Evolutionary conservation across 2,113 vertebrate genomes (phyloP), one percentile per base, ranked within the genome.

Genomic region (Pseudorhombus dupliciocellatus): DNA sequence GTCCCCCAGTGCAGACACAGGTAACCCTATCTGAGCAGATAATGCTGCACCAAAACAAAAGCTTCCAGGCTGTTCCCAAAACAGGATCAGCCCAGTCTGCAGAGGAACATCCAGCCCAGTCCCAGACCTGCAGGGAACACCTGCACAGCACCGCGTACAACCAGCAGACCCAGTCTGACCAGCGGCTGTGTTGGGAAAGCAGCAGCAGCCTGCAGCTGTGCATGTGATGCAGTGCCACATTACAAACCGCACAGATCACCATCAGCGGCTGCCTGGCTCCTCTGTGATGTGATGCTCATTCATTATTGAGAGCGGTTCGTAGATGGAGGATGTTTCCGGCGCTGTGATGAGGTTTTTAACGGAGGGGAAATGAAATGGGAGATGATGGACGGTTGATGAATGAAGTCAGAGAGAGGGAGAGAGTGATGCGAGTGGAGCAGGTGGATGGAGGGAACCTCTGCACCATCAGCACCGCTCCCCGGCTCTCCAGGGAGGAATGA

Each of bases 111-210:
- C 1, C 52, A 21, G 28, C 18, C n/a, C 4, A 15, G 20, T 37
- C 62, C 4, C 50, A 60, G 14, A 61, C 58, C n/a, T 71, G 66
- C 44, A 58, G 64, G 31, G 75, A 77, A 84, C 64, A n/a, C n/a
- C n/a, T n/a, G 86, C 70, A 50, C 84, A 81, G 59, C 53, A 34
- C 73, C 58, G 53, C 26, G 77, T 14, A n/a, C 79, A 25, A 80
- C 12, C 46, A 44, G 25, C 37, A 26, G 15, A 58, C 34, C 31
- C 3, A 37, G 66, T 76, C 2, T 66, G 51, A 67, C 26, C 70
- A 56, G 50, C 31, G 59, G 16, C 15, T 68, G 79, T 75, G 74
- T 58, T 75, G 67, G 70, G 86, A 74, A 83, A 79, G 72, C 79
- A 64, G 26, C 75, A 77, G 44, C 71, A 75, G 15, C 31, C 66